A percentile compares a stretch with the other conserved stretches of the same genome.
Evolutionary conservation across 2,888 invertebrate genomes (phyloP).

Genomic region (Nomada goodeniana): DNA sequence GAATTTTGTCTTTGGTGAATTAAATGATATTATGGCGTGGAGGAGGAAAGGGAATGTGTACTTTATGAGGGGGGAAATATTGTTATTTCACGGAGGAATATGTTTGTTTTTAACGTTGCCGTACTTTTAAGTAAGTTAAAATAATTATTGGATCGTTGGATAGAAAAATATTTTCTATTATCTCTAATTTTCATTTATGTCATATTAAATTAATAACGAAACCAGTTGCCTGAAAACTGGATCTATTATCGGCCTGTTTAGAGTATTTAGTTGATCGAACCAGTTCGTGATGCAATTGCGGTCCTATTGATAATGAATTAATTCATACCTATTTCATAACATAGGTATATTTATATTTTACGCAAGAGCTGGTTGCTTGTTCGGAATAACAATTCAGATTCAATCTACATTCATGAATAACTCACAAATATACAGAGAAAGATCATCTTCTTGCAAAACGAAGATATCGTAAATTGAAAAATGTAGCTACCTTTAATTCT

Average conservation of each 20-base stretch:
- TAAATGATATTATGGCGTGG: neutral
- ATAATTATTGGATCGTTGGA: neutral
- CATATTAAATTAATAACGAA: neutral
- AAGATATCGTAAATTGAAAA: too few relatives aligned
- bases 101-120: neutral
- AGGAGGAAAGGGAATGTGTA: neutral
- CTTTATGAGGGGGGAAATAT: too few relatives aligned
- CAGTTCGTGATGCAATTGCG: constrained; percentile 3
- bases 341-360: neutral
- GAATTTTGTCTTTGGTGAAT: neutral
- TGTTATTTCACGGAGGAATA: too few relatives aligned
- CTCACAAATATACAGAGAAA: too few relatives aligned
- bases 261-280: constrained; percentile 4
- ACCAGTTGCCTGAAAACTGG: neutral
- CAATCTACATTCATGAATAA: too few relatives aligned
- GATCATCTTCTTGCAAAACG: too few relatives aligned
- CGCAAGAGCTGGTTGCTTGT: neutral
- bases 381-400: neutral
- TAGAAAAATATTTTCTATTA: neutral
- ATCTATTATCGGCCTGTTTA: constrained; percentile 4
- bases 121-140: too few relatives aligned
- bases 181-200: neutral
- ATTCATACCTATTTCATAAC: constrained; percentile 2
- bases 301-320: neutral
- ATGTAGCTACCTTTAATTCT: too few relatives aligned